phyloP scores from a whole-genome alignment of 2,888 invertebrate genomes.

The Epinotia nisella region DNA sequence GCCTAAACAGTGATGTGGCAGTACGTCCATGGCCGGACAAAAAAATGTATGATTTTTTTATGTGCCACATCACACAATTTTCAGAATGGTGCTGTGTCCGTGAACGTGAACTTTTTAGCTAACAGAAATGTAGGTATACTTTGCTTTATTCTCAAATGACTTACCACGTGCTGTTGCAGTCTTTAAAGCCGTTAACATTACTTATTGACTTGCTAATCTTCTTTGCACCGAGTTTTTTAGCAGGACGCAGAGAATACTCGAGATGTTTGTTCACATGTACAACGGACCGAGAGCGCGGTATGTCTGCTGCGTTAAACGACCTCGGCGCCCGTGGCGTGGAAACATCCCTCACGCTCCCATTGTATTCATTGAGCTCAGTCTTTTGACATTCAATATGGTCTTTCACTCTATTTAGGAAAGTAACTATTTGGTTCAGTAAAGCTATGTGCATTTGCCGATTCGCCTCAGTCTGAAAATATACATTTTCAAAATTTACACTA shows the following conservation, averaged over 20 bases:
- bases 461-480: slow-evolving; percentile 86
- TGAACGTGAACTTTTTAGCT: too few species aligned
- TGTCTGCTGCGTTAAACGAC: slow-evolving; percentile 63
- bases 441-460: slow-evolving; percentile 90
- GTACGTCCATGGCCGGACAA: too few species aligned
- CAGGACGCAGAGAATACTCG: slow-evolving; percentile 63
- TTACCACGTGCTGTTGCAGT: slow-evolving; percentile 64
- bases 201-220: slow-evolving; percentile 80
- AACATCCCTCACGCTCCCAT: slow-evolving; percentile 52
- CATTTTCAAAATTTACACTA: background rate
- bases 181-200: slow-evolving; percentile 75
- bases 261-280: slow-evolving; percentile 72
- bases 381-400: slow-evolving; percentile 84
- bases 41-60: too few species aligned
- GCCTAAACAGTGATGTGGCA: too few species aligned
- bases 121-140: background rate
- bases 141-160: background rate
- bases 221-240: slow-evolving; percentile 69
- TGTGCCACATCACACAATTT: too few species aligned
- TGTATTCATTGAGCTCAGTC: slow-evolving; percentile 53
- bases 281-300: slow-evolving; percentile 76
- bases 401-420: slow-evolving; percentile 88
- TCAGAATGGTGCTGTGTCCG: too few species aligned
- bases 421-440: slow-evolving; percentile 88
- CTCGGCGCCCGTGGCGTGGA: slow-evolving; percentile 54